These are phyloP conservation scores for Galaxea fascicularis DNA, from an alignment of 92 coral and sea anemone genomes.

Conservation along the genomic window DNA sequence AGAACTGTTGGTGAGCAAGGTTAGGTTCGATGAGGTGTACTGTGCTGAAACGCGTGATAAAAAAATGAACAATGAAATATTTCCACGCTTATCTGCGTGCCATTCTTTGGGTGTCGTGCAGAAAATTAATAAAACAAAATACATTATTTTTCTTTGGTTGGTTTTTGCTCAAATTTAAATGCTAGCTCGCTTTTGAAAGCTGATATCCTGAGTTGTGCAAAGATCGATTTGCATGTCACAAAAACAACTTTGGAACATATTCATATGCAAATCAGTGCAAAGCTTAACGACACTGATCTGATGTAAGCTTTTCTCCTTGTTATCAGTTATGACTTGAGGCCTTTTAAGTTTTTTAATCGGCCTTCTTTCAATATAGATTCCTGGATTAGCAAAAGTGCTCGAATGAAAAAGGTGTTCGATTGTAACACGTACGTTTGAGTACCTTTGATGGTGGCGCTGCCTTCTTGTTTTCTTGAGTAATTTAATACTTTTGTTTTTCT, in stretches of 20 bases:
- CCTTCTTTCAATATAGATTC: not conserved
- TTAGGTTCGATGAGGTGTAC: not conserved
- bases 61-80: not conserved
- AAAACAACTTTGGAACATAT: slow-evolving; percentile 31
- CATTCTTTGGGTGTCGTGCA: too few relatives aligned
- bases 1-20: not conserved
- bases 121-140: not conserved
- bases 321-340: not conserved
- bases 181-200: not conserved
- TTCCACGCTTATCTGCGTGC: not conserved
- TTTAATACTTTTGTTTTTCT: not conserved
- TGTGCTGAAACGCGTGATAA: not conserved
- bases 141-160: too few relatives aligned
- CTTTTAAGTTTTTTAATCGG: not conserved
- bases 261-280: slow-evolving; percentile 25
- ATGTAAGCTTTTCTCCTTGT: slow-evolving; percentile 3
- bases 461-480: not conserved
- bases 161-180: too few relatives aligned
- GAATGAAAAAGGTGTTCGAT: too few relatives aligned
- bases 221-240: slow-evolving; percentile 39
- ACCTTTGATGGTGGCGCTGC: too few relatives aligned
- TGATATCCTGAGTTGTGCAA: not conserved
- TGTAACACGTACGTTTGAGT: too few relatives aligned
- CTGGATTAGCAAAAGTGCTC: not conserved
- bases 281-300: slow-evolving; percentile 5